A percentile compares a stretch with the other conserved stretches of the same genome.
phyloP scores from a whole-genome alignment of 2,888 invertebrate genomes.

The Eucera pruinosa region DNA sequence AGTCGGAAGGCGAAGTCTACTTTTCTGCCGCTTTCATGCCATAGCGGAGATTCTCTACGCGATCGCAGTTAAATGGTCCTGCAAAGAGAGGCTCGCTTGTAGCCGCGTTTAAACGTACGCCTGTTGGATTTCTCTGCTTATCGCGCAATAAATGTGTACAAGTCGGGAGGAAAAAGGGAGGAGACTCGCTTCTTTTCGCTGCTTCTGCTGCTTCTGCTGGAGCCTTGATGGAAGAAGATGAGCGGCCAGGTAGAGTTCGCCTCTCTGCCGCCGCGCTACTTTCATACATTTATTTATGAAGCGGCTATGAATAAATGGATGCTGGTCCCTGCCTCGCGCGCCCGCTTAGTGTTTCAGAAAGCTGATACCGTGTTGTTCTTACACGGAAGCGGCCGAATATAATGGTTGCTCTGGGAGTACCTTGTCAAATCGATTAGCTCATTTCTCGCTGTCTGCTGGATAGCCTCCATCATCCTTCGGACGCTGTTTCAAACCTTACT shows the following conservation, averaged over 20 bases:
- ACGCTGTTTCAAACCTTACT: neutral
- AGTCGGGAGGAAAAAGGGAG: slow-evolving; percentile 62
- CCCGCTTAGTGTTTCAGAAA: slow-evolving; percentile 72
- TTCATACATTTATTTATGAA: slow-evolving; percentile 84
- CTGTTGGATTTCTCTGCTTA: slow-evolving; percentile 70
- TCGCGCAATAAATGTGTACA: slow-evolving; percentile 74
- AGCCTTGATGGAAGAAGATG: slow-evolving; percentile 64
- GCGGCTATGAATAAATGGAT: slow-evolving; percentile 83
- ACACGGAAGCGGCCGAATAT: slow-evolving; percentile 75
- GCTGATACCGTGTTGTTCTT: slow-evolving; percentile 78
- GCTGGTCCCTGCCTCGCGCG: slow-evolving; percentile 77
- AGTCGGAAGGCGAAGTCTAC: neutral
- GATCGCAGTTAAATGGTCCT: slow-evolving; percentile 67
- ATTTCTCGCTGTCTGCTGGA: slow-evolving; percentile 56
- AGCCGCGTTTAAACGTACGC: slow-evolving; percentile 59
- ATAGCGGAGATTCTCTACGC: slow-evolving; percentile 45
- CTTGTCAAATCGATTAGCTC: slow-evolving; percentile 75
- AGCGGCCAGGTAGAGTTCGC: slow-evolving; percentile 65
- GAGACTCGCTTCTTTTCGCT: no score
- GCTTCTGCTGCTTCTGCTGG: no score
- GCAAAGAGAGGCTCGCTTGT: slow-evolving; percentile 46
- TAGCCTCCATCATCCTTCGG: slow-evolving; percentile 32
- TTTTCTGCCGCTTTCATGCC: slow-evolving; percentile 34
- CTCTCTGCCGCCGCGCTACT: slow-evolving; percentile 59
- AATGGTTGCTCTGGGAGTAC: slow-evolving; percentile 76